Base-by-base conservation (phyloP, 2,113 vertebrate genomes). In the Oostethus manadensis region DNA sequence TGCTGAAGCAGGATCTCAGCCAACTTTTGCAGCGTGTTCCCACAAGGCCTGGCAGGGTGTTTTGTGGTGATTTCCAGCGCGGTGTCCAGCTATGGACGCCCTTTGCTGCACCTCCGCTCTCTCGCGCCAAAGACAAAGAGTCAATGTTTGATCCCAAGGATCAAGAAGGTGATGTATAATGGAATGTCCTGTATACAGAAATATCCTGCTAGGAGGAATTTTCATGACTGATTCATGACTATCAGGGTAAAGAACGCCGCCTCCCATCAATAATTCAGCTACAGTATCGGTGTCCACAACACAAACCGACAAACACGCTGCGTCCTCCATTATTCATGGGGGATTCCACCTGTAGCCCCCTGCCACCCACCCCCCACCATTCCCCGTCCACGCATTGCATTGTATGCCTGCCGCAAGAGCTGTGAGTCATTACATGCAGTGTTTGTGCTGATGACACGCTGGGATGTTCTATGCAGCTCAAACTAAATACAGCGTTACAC, bases 191-290 rank as follows among this genome's bases (percentile, higher is more conserved):
- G 10, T 42, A 42, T 14, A 42, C 2, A 8, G 49, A 8, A 53
- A 58, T 71, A 70, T 59, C 71, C 20, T 57, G 55, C 56, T 49
- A 10, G 55, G 50, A 54, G 74, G 23, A 40, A 51, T 51, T 45
- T 68, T 64, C 13, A 10, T 68, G 61, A 78, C 76, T 70, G 77
- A 84, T 81, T 85, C 53, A 77, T 69, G 68, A 75, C 79, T 66
- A 72, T 70, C 23, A 57, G 48, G 64, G 44, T 64, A 62, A 78
- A 79, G 60, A 79, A 80, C 20, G 64, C 60, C 61, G 66, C 62
- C 66, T 64, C 55, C 26, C 60, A 86, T 90, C 62, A 88, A 89
- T 88, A 83, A 88, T 89, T 75, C 83, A 89, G 68, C 46, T 33
- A 20, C 71, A 73, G 72, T 82, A 80, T 88, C 81, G 56, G 58